Percentiles rank a stretch among this genome's conserved stretches.
Evolutionary conservation across 2,888 invertebrate species (phyloP).

Genomic region (Byasa hedistus): DNA sequence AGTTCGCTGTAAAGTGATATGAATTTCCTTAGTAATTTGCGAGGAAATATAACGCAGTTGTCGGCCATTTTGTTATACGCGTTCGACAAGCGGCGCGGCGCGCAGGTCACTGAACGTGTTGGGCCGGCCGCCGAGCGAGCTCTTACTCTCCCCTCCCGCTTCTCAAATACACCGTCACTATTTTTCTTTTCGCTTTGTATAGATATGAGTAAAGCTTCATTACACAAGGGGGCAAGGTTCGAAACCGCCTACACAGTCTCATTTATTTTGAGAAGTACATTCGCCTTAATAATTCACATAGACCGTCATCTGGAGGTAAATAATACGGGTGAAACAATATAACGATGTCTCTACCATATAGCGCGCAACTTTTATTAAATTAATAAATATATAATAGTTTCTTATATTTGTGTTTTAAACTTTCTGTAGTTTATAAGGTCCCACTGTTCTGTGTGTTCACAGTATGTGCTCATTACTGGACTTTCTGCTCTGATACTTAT

Average conservation of each 20-base stretch:
- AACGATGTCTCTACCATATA: too few species aligned
- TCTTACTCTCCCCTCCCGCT: constrained; percentile 28
- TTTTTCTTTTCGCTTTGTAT: not conserved
- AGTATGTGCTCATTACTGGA: too few species aligned
- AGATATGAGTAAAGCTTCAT: not conserved
- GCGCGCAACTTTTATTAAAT: too few species aligned
- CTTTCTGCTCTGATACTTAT: too few species aligned
- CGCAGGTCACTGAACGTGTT: constrained; percentile 56
- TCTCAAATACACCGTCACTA: not conserved
- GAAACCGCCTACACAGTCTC: too few species aligned
- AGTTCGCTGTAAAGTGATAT: constrained; percentile 56
- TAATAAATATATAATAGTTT: too few species aligned
- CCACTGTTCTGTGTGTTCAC: too few species aligned
- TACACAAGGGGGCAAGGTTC: not conserved
- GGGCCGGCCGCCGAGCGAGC: constrained; percentile 27
- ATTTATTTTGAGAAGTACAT: not conserved
- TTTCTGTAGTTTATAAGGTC: too few species aligned
- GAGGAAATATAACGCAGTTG: constrained; percentile 56
- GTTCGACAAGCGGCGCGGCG: constrained; percentile 61
- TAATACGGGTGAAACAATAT: too few species aligned
- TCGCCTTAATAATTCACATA: too few species aligned
- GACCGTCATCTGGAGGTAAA: too few species aligned
- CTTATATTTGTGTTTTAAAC: too few species aligned
- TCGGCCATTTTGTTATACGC: constrained; percentile 46
- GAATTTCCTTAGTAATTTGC: constrained; percentile 58